Percentiles rank a stretch among this genome's conserved stretches.
These are phyloP conservation scores for Pitangus sulphuratus DNA, from an alignment of 2,797 vertebrate genomes.

Conservation along the genomic window DNA sequence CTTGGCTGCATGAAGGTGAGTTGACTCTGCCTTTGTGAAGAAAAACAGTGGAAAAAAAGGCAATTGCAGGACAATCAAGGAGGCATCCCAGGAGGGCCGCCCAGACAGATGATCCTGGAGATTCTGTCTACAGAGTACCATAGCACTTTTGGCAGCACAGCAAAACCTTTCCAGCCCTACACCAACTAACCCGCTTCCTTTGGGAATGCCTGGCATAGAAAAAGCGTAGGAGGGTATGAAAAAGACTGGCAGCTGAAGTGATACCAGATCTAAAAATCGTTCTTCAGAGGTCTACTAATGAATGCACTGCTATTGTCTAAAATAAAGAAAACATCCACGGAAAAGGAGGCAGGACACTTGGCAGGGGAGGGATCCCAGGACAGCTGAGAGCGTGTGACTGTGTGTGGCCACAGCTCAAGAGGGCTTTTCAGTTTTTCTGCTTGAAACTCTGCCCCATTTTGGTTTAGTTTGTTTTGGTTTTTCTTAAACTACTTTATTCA, in stretches of 20 bases:
- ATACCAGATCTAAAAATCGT: background rate
- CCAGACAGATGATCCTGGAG: background rate
- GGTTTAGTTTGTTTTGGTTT: background rate
- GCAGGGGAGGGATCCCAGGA: background rate
- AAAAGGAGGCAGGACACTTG: background rate
- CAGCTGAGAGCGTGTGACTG: rapidly evolving
- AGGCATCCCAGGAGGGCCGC: rapidly evolving
- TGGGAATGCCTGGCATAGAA: background rate
- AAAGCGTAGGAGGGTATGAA: background rate
- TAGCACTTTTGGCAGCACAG: background rate
- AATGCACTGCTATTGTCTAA: background rate
- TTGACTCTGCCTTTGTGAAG: background rate
- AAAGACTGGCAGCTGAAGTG: background rate
- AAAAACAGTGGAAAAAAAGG: background rate
- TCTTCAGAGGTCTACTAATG: background rate
- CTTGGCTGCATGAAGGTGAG: background rate
- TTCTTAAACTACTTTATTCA: background rate
- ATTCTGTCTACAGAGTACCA: background rate
- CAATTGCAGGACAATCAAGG: background rate
- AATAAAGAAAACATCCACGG: background rate
- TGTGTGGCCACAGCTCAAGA: background rate
- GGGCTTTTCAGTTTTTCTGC: background rate
- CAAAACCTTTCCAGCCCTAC: background rate
- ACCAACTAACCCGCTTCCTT: background rate
- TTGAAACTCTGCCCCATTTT: conserved; percentile 1